These are phyloP conservation scores for Zaprionus bogoriensis DNA, from an alignment of 2,888 invertebrate species.

Conservation along the genomic window DNA sequence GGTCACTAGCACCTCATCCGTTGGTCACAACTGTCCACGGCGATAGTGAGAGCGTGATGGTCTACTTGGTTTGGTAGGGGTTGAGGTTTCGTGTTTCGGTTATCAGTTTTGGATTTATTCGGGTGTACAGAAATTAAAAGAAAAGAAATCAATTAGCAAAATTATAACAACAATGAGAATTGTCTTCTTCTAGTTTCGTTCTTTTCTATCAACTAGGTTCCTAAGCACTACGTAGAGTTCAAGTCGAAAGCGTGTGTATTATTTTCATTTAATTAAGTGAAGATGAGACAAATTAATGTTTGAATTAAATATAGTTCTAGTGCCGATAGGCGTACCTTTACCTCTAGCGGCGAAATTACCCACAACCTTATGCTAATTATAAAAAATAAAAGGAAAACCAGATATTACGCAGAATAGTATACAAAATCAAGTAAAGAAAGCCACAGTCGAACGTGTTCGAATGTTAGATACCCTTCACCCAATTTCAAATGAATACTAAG, in stretches of 20 bases:
- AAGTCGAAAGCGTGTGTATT: slow-evolving; percentile 43
- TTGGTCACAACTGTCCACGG: slow-evolving; percentile 82
- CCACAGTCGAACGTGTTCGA: background rate
- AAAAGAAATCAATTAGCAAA: slow-evolving; percentile 74
- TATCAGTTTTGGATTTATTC: slow-evolving; percentile 23
- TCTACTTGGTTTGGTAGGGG: slow-evolving; percentile 62
- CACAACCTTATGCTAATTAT: slow-evolving; percentile 76
- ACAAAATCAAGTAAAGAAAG: slow-evolving; percentile 17
- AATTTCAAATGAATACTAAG: background rate
- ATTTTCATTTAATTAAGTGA: slow-evolving; percentile 8
- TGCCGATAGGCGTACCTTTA: slow-evolving; percentile 67
- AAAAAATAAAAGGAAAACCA: slow-evolving; percentile 39
- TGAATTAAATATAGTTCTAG: slow-evolving; percentile 1
- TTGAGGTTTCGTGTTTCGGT: slow-evolving; percentile 14
- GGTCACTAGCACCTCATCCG: slow-evolving; percentile 81
- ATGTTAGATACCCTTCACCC: background rate
- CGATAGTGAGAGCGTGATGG: slow-evolving; percentile 82
- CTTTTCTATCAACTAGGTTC: slow-evolving; percentile 38
- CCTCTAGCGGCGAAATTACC: slow-evolving; percentile 74
- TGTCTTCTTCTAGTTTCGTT: background rate
- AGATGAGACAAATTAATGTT: background rate
- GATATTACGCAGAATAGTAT: slow-evolving; percentile 40
- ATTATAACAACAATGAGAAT: slow-evolving; percentile 52
- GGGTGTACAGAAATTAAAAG: slow-evolving; percentile 70
- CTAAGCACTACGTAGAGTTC: slow-evolving; percentile 46